Conservation (phyloP, 2,113 vertebrate genomes). For the Rhadina sibilatrix region DNA sequence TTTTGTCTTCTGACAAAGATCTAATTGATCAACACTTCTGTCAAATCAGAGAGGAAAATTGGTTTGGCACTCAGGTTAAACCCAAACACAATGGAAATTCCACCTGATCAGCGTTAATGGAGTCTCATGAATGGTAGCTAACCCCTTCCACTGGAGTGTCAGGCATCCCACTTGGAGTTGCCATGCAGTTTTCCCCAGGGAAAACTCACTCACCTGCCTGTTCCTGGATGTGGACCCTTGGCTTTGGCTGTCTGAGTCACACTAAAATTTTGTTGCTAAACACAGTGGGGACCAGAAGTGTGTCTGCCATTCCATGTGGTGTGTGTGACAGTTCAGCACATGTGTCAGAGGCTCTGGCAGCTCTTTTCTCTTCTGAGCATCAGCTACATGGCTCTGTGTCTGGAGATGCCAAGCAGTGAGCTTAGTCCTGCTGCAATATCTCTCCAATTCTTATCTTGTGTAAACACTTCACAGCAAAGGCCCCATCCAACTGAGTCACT, state of each 20-base stretch:
- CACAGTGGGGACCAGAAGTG: background rate
- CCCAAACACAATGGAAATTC: background rate
- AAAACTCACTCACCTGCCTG: background rate
- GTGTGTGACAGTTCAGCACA: background rate
- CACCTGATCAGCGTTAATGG: rapidly evolving
- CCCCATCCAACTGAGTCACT: background rate
- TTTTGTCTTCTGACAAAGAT: background rate
- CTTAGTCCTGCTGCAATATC: background rate
- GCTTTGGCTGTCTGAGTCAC: background rate
- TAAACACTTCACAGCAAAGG: background rate
- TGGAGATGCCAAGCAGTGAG: background rate
- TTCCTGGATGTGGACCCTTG: background rate
- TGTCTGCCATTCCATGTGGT: no score
- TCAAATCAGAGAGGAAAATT: background rate
- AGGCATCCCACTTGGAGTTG: background rate
- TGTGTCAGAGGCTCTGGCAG: background rate
- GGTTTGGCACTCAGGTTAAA: background rate
- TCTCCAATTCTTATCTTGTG: background rate
- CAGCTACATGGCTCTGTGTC: rapidly evolving
- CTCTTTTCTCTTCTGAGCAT: background rate
- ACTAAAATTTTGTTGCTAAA: background rate
- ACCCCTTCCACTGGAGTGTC: background rate
- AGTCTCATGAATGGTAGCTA: background rate
- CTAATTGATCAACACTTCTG: background rate
- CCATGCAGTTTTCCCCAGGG: background rate